Conservation (phyloP, 2,888 invertebrate genomes). For the Drosophila nigritarsus region DNA sequence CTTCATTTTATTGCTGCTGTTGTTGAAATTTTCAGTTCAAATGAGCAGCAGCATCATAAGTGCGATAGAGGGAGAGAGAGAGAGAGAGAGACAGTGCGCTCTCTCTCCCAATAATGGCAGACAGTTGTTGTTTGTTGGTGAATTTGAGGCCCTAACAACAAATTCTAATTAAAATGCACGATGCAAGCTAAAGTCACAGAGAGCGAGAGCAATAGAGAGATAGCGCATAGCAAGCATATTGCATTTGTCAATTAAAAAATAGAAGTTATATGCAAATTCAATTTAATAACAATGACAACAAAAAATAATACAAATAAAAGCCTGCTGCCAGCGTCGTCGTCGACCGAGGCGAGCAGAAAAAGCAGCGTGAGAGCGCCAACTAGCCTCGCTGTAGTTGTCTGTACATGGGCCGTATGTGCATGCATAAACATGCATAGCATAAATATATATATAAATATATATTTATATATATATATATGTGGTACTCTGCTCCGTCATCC, state of each 20-base stretch:
- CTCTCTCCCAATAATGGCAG: conserved; percentile 37
- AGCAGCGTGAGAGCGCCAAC: conserved; percentile 42
- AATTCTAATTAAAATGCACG: conserved; percentile 58
- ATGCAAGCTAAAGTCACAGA: conserved; percentile 12
- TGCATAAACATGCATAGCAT: conserved; percentile 5
- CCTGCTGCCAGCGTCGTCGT: conserved; percentile 25
- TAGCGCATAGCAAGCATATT: conserved; percentile 17
- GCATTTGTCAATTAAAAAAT: conserved; percentile 46
- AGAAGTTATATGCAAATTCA: conserved; percentile 27
- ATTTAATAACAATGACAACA: conserved; percentile 19
- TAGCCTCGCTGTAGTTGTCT: conserved; percentile 51
- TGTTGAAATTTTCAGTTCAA: conserved; percentile 49
- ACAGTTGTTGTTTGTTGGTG: conserved; percentile 41
- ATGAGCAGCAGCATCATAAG: conserved; percentile 22
- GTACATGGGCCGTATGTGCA: conserved; percentile 35
- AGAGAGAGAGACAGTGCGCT: conserved; percentile 30
- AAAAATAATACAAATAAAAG: conserved; percentile 25
- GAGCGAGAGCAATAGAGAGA: neutral
- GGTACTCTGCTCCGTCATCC: conserved; percentile 18
- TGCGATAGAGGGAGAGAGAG: conserved; percentile 13
- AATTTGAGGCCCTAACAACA: conserved; percentile 42
- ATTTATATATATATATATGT: conserved; percentile 2
- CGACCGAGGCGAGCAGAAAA: conserved; percentile 17
- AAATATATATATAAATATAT: conserved; percentile 9
- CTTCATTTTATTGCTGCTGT: conserved; percentile 14